Conservation (phyloP, 2,888 invertebrate genomes). For the Altica lythri region DNA sequence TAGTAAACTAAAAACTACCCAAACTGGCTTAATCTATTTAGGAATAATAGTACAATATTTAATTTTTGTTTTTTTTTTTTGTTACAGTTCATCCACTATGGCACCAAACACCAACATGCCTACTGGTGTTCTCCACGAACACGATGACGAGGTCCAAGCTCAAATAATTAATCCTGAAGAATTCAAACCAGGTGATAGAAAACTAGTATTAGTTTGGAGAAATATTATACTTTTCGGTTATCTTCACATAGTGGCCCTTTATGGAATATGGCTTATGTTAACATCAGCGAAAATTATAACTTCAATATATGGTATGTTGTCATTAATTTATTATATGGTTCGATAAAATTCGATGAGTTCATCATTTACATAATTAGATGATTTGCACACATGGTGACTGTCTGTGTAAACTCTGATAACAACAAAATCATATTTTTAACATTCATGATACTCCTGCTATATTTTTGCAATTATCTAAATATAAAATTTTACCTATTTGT, state of each 20-base stretch:
- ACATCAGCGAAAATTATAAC: conserved; percentile 77
- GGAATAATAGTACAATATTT: too few species aligned
- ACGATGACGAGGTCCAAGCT: conserved; percentile 64
- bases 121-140: conserved; percentile 69
- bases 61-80: conserved; percentile 3
- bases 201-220: conserved; percentile 75
- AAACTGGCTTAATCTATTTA: too few species aligned
- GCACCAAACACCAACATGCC: conserved; percentile 51
- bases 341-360: too few species aligned
- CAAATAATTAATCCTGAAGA: conserved; percentile 39
- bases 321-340: neutral
- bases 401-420: too few species aligned
- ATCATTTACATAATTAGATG: neutral
- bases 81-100: too few species aligned
- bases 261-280: conserved; percentile 74
- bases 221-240: conserved; percentile 80
- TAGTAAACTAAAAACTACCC: too few species aligned
- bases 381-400: too few species aligned
- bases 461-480: too few species aligned
- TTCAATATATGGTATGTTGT: conserved; percentile 69
- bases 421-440: too few species aligned
- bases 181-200: conserved; percentile 59
- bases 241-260: conserved; percentile 75
- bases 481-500: too few species aligned
- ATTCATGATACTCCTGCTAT: too few species aligned